Base-by-base conservation (phyloP, 2,797 vertebrate species). In the Xenentodon cancila region DNA sequence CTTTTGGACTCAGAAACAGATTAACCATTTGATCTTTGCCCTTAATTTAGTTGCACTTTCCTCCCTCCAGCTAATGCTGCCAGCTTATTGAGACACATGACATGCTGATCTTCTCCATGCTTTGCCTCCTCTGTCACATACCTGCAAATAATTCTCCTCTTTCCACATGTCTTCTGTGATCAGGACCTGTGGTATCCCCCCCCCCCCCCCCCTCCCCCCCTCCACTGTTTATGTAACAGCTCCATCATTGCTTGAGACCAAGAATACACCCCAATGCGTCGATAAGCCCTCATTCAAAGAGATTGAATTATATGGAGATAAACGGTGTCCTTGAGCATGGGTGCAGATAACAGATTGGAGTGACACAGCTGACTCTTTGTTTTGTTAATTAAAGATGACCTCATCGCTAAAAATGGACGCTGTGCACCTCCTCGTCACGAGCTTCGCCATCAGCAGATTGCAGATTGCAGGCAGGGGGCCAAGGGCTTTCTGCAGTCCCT, bases 381-480 rank as follows among this genome's bases (percentile, higher is more conserved):
- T 92, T 92, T 91, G 92, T 93, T 92, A 92, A 94, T 93, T 94
- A 92, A 94, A 93, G 91, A 94, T 94, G 93, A 94, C 92, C 93
- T 94, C 93, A 94, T 94, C 90, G 90, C 93, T 93, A 93, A 94
- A 94, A 94, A 94, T 93, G 92, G 92, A 92, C 84, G 88, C 89
- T 81, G 89, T 89, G 92, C 91, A 91, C 89, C 92, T 92, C 86
- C 89, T 92, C 90, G 80, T 94, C 92, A 92, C 88, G 84, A 92
- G 91, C 85, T 79, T 86, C 85, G 79, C 92, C 92, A 93, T 94
- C 93, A 94, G 94, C 94, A 93, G 91, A 94, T 93, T 94, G 91
- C 89, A 92, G 91, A 89, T 87, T 86, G 89, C 86, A 91, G 92
- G 93, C 91, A 86, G 85, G 79, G 84, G 87, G 91, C 92, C 93